Evolutionary conservation across 2,113 vertebrate genomes (phyloP), one percentile per base, ranked within the genome.

Genomic region (Misgurnus mizolepis): DNA sequence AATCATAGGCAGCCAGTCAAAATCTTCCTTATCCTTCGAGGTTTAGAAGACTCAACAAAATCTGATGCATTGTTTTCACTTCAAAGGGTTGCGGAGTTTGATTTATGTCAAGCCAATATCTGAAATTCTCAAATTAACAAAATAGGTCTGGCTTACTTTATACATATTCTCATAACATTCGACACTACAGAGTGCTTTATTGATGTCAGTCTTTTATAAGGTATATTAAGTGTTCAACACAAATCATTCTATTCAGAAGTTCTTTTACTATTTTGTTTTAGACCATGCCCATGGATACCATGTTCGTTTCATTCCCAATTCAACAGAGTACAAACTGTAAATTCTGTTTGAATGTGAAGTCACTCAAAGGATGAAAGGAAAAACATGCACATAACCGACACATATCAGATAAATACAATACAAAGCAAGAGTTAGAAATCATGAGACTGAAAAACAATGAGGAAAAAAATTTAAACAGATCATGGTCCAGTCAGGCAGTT

Each of bases 401-500:
- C 85, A 87, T 86, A 69, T 86, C 17, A 76, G 74, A 91, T 92
- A 93, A 92, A 92, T 91, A 91, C 91, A 87, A 89, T 85, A 88
- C 84, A 88, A 88, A 88, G 88, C 87, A 89, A 88, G 88, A 82
- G 82, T 87, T 88, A 82, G 84, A 89, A 53, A 88, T 80, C 50
- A 82, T 91, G 92, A 81, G 70, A 65, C 58, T 60, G 39, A 62
- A 81, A 86, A 87, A 89, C 83, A 85, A 91, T 93, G 87, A 83
- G 82, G 74, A 81, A 86, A 88, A 78, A 80, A 67, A 58, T 45
- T 43, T 18, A 82, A 88, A 93, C 88, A 95, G 93, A 92, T 88
- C 92, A 91, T 94, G 93, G 94, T 95, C 94, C 95, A 95, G 93
- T 92, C 89, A 93, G 93, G 93, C 93, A 91, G 95, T 94, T 95